Percentiles rank a stretch among this genome's conserved stretches.
Evolutionary conservation across 1,140 invertebrate species (phyloP).

Genomic region (Drosophila neocordata): DNA sequence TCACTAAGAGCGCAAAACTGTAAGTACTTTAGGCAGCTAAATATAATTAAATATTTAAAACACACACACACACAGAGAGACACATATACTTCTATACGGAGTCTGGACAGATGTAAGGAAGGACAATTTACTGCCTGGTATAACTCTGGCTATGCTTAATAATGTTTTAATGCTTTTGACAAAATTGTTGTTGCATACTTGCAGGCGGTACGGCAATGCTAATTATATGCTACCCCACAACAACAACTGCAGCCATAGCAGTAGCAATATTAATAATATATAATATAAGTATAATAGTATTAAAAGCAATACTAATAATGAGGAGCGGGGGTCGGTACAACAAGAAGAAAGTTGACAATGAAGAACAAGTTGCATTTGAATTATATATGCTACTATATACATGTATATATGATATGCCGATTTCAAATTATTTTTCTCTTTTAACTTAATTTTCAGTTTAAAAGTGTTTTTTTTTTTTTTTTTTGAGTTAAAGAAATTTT

Average conservation of each 20-base stretch:
- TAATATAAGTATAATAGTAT: no score
- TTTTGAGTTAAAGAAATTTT: no score
- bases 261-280: no score
- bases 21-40: constrained; percentile 80
- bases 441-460: no score
- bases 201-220: constrained; percentile 65
- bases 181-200: constrained; percentile 74
- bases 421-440: no score
- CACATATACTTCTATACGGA: constrained; percentile 19
- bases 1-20: constrained; percentile 76
- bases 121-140: constrained; percentile 6
- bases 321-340: no score
- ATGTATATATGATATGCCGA: no score
- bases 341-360: no score
- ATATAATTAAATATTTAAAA: constrained; percentile 80
- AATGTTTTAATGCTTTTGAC: constrained; percentile 78
- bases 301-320: no score
- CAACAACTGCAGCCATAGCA: not conserved
- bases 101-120: not conserved
- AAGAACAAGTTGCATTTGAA: no score
- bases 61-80: constrained; percentile 46
- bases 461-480: no score
- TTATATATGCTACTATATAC: no score
- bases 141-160: constrained; percentile 56
- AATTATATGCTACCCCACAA: constrained; percentile 64